These are phyloP conservation scores for Drosophila paulistorum DNA, from an alignment of 1,140 invertebrate species.

Conservation along the genomic window DNA sequence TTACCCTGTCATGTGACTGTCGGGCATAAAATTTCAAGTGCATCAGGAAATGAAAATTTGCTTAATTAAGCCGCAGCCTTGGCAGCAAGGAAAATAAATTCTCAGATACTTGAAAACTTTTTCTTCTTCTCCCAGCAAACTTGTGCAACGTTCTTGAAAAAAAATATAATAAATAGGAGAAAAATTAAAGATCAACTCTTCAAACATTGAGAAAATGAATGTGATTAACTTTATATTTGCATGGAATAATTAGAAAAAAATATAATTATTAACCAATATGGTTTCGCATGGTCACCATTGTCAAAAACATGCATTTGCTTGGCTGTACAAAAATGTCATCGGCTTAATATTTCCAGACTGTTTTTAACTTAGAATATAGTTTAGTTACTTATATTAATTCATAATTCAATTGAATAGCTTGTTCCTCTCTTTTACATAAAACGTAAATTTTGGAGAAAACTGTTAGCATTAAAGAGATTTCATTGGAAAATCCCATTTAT, in stretches of 20 bases:
- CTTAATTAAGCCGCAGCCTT: constrained; percentile 37
- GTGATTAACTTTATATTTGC: neutral
- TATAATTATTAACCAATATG: neutral
- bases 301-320: too few relatives aligned
- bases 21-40: constrained; percentile 34
- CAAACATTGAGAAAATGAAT: neutral
- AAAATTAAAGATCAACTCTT: neutral
- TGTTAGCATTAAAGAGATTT: too few relatives aligned
- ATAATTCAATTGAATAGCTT: too few relatives aligned
- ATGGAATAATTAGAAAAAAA: too few relatives aligned
- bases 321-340: too few relatives aligned
- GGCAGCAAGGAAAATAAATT: constrained; percentile 21
- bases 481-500: too few relatives aligned
- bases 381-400: too few relatives aligned
- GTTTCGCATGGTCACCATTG: too few relatives aligned
- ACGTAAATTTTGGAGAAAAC: too few relatives aligned
- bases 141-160: constrained; percentile 33
- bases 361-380: too few relatives aligned
- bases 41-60: constrained; percentile 31
- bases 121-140: constrained; percentile 14
- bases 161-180: neutral
- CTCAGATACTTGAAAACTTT: constrained; percentile 34
- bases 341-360: too few relatives aligned
- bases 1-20: constrained; percentile 9
- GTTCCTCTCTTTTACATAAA: too few relatives aligned